Evolutionary conservation across 2,113 vertebrate genomes (phyloP).

Genomic region (Bubo bubo): DNA sequence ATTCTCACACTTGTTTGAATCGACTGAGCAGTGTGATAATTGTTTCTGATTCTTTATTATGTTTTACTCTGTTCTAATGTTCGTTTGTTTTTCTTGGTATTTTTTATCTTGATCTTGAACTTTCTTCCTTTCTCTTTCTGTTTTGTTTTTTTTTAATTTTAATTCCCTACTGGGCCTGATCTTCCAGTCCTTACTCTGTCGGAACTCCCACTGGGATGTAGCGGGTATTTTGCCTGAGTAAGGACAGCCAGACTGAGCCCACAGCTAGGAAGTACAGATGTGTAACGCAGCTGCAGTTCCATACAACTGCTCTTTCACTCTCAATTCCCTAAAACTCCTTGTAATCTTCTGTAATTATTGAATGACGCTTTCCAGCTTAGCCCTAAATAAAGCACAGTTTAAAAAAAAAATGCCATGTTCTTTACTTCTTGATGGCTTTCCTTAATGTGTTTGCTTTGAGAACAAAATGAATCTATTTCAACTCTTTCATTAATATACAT

Average conservation of each 20-base stretch:
- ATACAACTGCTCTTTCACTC: slow-evolving; percentile 93
- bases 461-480: slow-evolving; percentile 60
- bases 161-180: slow-evolving; percentile 58
- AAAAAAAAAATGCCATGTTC: slow-evolving; percentile 77
- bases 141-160: neutral
- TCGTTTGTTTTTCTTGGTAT: neutral
- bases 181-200: slow-evolving; percentile 50
- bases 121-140: slow-evolving; percentile 5
- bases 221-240: slow-evolving; percentile 41
- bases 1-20: slow-evolving; percentile 61
- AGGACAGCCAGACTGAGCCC: slow-evolving; percentile 60
- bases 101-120: slow-evolving; percentile 49
- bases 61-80: neutral
- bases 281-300: slow-evolving; percentile 82
- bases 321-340: slow-evolving; percentile 95
- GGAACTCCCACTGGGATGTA: slow-evolving; percentile 44
- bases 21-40: slow-evolving; percentile 71
- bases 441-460: slow-evolving; percentile 65
- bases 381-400: slow-evolving; percentile 99
- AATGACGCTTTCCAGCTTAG: slow-evolving; percentile 99
- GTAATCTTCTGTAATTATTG: slow-evolving; percentile 99
- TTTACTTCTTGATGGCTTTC: slow-evolving; percentile 58
- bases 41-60: slow-evolving; percentile 72
- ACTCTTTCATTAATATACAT: slow-evolving; percentile 65
- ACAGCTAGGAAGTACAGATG: slow-evolving; percentile 78